Evolutionary conservation across 2,797 vertebrate genomes (phyloP).

Genomic region (Hozukius guyotensis): DNA sequence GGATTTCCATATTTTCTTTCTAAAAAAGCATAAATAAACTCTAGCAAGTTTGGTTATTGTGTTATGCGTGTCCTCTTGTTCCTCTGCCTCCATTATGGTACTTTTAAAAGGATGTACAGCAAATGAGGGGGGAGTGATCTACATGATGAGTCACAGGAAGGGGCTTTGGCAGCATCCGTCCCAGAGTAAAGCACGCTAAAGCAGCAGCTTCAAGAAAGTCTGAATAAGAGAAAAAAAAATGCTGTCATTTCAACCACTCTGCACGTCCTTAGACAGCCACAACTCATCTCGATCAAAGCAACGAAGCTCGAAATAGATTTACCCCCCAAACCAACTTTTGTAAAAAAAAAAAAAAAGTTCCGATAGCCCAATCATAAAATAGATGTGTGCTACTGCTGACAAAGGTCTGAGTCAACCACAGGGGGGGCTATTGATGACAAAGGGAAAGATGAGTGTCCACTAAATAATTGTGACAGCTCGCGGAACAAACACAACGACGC

Average conservation of each 20-base stretch:
- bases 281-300: constrained; percentile 49
- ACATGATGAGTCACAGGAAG: constrained; percentile 47
- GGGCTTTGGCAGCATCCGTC: constrained; percentile 26
- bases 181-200: constrained; percentile 29
- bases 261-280: constrained; percentile 22
- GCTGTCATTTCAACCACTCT: constrained; percentile 37
- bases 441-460: constrained; percentile 56
- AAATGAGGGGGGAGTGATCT: constrained; percentile 47
- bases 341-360: constrained; percentile 17
- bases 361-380: constrained; percentile 26
- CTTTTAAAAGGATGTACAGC: constrained; percentile 37
- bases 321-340: constrained; percentile 39
- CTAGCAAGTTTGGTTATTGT: constrained; percentile 5
- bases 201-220: constrained; percentile 15
- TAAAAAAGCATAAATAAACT: constrained; percentile 43
- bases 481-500: constrained; percentile 53
- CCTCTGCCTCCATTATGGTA: constrained; percentile 10
- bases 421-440: constrained; percentile 52
- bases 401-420: constrained; percentile 64
- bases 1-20: constrained; percentile 47
- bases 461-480: constrained; percentile 65
- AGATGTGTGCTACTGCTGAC: constrained; percentile 43
- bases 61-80: not conserved
- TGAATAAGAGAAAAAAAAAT: not conserved
- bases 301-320: constrained; percentile 43